Percentiles rank a stretch among this genome's conserved stretches.
Conservation (phyloP, 2,797 vertebrate species). For the Margarornis squamiger region DNA sequence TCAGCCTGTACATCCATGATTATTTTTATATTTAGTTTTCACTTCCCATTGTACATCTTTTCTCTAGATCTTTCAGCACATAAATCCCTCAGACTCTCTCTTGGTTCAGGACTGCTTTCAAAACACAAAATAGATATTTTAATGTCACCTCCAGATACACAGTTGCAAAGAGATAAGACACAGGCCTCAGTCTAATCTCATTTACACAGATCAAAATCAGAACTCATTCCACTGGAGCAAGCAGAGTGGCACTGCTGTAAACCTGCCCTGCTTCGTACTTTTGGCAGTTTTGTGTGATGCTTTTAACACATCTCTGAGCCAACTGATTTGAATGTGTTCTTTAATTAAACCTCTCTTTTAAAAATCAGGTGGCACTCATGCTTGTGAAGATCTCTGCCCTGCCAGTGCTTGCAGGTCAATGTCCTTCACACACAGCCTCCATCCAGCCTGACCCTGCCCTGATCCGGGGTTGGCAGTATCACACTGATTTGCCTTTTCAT, state of each 20-base stretch:
- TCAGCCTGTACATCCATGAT: not conserved
- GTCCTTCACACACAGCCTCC: not conserved
- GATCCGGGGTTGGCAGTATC: not conserved
- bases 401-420: not conserved
- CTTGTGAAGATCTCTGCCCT: not conserved
- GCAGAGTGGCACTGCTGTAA: not conserved
- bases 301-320: not conserved
- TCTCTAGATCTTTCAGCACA: not conserved
- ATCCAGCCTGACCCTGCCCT: not conserved
- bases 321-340: not conserved
- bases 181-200: not conserved
- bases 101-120: not conserved
- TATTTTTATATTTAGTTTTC: constrained; percentile 1
- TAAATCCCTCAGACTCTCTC: not conserved
- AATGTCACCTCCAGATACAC: not conserved
- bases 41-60: not conserved
- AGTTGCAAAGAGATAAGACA: not conserved
- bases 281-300: not conserved
- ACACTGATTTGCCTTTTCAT: not conserved
- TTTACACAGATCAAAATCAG: constrained; percentile 33
- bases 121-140: not conserved
- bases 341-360: constrained; percentile 12
- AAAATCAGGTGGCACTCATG: not conserved
- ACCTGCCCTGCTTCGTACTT: not conserved
- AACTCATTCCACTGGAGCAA: not conserved